A percentile compares a stretch with the other conserved stretches of the same genome.
These are phyloP conservation scores for Cettia cetti DNA, from an alignment of 2,113 vertebrate species.

Conservation along the genomic window DNA sequence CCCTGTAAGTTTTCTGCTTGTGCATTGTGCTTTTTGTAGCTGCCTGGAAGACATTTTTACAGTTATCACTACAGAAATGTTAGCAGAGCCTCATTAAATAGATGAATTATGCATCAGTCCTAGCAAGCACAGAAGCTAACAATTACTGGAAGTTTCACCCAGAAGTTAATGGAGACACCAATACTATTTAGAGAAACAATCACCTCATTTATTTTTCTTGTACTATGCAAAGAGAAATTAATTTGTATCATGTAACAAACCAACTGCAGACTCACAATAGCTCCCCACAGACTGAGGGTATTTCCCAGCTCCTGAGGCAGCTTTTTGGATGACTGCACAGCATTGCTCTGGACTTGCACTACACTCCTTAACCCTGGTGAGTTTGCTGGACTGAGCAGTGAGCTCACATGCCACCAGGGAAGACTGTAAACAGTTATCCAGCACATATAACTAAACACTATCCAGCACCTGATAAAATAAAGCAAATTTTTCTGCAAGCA, in stretches of 20 bases:
- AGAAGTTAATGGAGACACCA: constrained; percentile 8
- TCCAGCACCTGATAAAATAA: not conserved
- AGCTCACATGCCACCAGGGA: not conserved
- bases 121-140: not conserved
- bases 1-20: not conserved
- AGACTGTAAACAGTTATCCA: not conserved
- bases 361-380: not conserved
- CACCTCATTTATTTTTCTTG: not conserved
- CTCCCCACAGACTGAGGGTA: not conserved
- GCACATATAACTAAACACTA: not conserved
- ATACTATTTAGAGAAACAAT: constrained; percentile 14
- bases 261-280: not conserved
- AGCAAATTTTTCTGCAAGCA: not conserved
- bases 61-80: not conserved
- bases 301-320: not conserved
- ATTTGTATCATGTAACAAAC: not conserved
- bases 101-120: not conserved
- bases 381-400: not conserved
- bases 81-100: not conserved
- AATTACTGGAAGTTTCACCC: constrained; percentile 48
- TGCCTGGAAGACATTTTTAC: not conserved
- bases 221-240: not conserved
- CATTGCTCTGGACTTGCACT: not conserved
- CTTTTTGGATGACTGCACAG: not conserved
- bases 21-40: not conserved